Evolutionary conservation across 1,140 invertebrate genomes (phyloP), one percentile per base, ranked within the genome.

Genomic region (Grapholita molesta): DNA sequence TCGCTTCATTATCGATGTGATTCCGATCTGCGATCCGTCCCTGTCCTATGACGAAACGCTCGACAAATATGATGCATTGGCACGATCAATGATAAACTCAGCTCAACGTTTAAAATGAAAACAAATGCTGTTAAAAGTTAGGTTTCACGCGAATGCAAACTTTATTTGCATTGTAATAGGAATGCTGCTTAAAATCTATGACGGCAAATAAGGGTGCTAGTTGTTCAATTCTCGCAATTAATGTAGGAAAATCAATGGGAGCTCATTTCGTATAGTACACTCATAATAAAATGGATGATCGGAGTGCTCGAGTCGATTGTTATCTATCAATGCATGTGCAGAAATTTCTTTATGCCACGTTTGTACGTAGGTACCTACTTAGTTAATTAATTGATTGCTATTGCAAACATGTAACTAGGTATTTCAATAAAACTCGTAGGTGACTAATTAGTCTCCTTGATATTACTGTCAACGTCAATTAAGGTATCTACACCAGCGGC

Each of bases 11-110:
- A 89, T 84, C 77, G 70, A 72, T 70, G 70, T 71, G 80, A 86
- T 88, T 72, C 74, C 67, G 79, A 89, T 89, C 85, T 76, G 55
- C 55, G 55, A 61, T 61, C 55, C 24, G 74, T 77, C 73, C 72
- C 28, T 28, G 55, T 75, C 76, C 73, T 75, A 82, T 88, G 85
- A 89, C 83, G 88, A 88, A 87, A 86, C 83, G 77, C 73, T 84
- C 83, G 79, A 84, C 88, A 89, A 90, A 89, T 89, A 90, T 90
- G 86, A 90, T 90, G 88, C 83, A 90, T 90, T 78, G 86, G 79
- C 75, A 79, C 78, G 85, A 87, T 88, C 75, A 53, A 61, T 75
- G 84, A 90, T 89, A 86, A 64, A 74, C 77, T 66, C 72, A 66
- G 52, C 74, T 75, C 70, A 78, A 82, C 77, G 75, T 57, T 72